Evolutionary conservation across 2,113 vertebrate species (phyloP).

Genomic region (Cavia aperea): DNA sequence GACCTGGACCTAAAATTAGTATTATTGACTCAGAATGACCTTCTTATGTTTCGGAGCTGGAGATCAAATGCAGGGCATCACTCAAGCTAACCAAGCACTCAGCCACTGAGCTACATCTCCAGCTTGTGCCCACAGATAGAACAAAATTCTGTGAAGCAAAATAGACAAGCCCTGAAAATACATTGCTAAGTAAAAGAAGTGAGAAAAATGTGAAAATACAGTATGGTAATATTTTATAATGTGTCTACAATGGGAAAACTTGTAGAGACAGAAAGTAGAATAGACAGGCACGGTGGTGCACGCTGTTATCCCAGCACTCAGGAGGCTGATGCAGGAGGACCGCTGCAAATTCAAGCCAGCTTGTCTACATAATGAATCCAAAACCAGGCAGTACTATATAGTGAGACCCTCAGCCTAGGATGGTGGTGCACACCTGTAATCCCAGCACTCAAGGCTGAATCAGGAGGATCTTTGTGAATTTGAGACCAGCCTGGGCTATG

Average conservation of each 20-base stretch:
- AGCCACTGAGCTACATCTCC: not conserved
- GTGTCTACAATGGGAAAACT: not conserved
- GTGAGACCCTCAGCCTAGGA: too few relatives aligned
- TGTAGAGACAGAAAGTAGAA: not conserved
- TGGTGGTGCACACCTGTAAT: too few relatives aligned
- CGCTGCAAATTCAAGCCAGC: too few relatives aligned
- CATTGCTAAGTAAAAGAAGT: not conserved
- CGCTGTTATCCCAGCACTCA: too few relatives aligned
- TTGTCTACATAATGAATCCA: too few relatives aligned
- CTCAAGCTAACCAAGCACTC: not conserved
- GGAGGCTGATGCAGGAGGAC: too few relatives aligned
- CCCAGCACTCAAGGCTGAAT: too few relatives aligned
- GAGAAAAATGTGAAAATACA: not conserved
- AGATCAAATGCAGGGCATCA: not conserved
- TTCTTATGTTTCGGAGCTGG: not conserved
- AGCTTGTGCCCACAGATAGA: not conserved
- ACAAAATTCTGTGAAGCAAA: not conserved
- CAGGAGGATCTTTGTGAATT: too few relatives aligned
- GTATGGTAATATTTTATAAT: not conserved
- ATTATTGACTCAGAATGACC: not conserved
- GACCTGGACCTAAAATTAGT: not conserved
- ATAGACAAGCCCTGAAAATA: not conserved
- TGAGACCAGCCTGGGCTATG: too few relatives aligned
- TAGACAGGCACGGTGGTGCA: too few relatives aligned
- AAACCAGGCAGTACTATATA: too few relatives aligned